Percentiles rank a stretch among this genome's conserved stretches.
These are phyloP conservation scores for Chydorus sphaericus DNA, from an alignment of 2,888 invertebrate genomes.

Conservation along the genomic window DNA sequence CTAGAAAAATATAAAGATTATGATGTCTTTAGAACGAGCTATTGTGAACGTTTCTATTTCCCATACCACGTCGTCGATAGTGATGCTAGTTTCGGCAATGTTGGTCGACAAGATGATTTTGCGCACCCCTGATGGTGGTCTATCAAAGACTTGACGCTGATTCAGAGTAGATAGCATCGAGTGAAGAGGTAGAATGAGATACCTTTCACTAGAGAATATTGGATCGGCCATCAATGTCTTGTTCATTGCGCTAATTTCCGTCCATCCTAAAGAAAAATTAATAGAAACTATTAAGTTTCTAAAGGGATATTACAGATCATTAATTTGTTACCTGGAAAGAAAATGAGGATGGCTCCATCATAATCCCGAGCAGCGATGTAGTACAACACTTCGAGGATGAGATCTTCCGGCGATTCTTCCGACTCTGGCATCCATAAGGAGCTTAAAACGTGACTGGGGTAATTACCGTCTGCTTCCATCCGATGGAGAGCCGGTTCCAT, in stretches of 20 bases:
- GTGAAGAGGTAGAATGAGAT: conserved; percentile 62
- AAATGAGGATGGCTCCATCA: conserved; percentile 71
- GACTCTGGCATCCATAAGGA: conserved; percentile 46
- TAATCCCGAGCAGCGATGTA: conserved; percentile 45
- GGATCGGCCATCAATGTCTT: conserved; percentile 17
- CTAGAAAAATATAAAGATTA: too few species aligned
- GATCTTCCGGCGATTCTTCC: conserved; percentile 50
- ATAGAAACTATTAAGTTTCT: too few species aligned
- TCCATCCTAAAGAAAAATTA: conserved; percentile 27
- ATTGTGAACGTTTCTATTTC: too few species aligned
- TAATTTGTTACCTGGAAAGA: conserved; percentile 51
- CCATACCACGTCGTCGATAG: conserved; percentile 77
- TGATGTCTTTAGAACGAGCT: too few species aligned
- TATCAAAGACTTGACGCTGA: conserved; percentile 61
- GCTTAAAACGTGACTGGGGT: conserved; percentile 41
- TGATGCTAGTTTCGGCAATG: conserved; percentile 91
- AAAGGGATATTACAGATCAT: too few species aligned
- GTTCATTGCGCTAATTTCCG: conserved; percentile 29
- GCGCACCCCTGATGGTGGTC: conserved; percentile 47
- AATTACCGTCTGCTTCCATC: conserved; percentile 32
- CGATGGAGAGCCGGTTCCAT: conserved; percentile 30
- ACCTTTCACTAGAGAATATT: conserved; percentile 28
- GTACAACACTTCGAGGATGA: conserved; percentile 49
- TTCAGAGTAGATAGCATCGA: conserved; percentile 71
- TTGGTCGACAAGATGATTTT: conserved; percentile 83